Conservation (phyloP, 1,140 invertebrate genomes). For the Metopolophium dirhodum region DNA sequence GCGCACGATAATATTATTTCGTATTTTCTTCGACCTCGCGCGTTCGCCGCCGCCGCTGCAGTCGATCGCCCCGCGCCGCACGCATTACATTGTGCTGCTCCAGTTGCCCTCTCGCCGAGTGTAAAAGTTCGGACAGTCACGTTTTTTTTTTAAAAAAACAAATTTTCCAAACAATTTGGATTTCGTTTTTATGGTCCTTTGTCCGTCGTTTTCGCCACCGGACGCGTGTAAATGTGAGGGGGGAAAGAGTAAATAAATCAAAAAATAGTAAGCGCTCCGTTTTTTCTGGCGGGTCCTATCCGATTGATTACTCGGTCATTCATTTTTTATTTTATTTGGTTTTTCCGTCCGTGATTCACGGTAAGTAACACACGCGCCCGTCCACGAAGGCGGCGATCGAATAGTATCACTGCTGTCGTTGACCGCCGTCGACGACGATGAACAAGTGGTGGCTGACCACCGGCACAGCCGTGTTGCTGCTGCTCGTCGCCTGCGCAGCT, state of each 20-base stretch:
- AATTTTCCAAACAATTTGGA: neutral
- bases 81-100: neutral
- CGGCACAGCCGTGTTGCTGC: constrained; percentile 63
- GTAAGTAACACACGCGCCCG: neutral
- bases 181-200: neutral
- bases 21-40: constrained; percentile 45
- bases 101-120: neutral
- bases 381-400: neutral
- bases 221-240: neutral
- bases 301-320: neutral
- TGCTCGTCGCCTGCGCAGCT: constrained; percentile 62
- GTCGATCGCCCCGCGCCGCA: constrained; percentile 39
- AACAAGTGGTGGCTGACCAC: constrained; percentile 65
- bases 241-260: constrained; percentile 12
- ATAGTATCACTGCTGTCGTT: neutral
- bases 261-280: neutral
- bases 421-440: constrained; percentile 59
- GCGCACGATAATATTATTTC: constrained; percentile 19
- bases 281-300: neutral
- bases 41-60: constrained; percentile 13
- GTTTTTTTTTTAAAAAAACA: neutral
- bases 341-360: neutral
- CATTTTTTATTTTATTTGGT: neutral
- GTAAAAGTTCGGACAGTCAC: neutral
- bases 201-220: neutral